Conservation (phyloP, 64 coral and sea anemone species). For the Porites lutea region DNA sequence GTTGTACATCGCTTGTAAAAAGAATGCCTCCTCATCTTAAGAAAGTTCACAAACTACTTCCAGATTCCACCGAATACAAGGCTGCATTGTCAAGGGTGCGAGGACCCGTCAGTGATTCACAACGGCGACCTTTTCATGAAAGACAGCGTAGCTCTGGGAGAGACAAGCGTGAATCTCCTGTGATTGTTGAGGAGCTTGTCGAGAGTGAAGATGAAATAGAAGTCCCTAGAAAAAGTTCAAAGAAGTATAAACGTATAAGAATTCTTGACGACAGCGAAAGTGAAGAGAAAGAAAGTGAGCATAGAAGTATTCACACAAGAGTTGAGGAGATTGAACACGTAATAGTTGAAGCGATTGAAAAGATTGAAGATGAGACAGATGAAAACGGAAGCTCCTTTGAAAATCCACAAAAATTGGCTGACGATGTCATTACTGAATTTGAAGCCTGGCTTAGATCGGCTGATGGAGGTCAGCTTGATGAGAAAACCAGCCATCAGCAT, state of each 20-base stretch:
- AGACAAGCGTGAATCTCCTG: slow-evolving; percentile 29
- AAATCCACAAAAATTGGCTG: too few relatives aligned
- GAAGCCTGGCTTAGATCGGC: too few relatives aligned
- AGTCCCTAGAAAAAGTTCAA: slow-evolving; percentile 1
- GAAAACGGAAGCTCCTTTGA: too few relatives aligned
- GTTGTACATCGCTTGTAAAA: not conserved
- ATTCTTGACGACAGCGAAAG: slow-evolving; percentile 33
- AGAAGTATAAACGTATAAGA: not conserved
- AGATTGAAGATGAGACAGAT: too few relatives aligned
- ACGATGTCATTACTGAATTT: too few relatives aligned
- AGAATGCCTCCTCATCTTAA: slow-evolving; percentile 12
- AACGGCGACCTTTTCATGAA: slow-evolving; percentile 29
- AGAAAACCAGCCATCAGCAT: too few relatives aligned
- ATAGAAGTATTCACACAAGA: slow-evolving; percentile 32
- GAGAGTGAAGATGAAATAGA: slow-evolving; percentile 35
- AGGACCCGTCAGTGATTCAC: slow-evolving; percentile 23
- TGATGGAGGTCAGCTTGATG: too few relatives aligned
- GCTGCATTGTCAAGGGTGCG: slow-evolving; percentile 28
- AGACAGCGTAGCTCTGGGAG: slow-evolving; percentile 10
- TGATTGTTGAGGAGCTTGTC: slow-evolving; percentile 1
- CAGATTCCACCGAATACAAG: slow-evolving; percentile 3
- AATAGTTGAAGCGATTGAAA: not conserved
- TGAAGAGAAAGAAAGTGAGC: not conserved
- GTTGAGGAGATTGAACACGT: slow-evolving; percentile 27
- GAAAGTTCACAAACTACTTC: slow-evolving; percentile 4